These are phyloP conservation scores for Orchesella flavescens DNA, from an alignment of 2,888 invertebrate genomes.

Conservation along the genomic window DNA sequence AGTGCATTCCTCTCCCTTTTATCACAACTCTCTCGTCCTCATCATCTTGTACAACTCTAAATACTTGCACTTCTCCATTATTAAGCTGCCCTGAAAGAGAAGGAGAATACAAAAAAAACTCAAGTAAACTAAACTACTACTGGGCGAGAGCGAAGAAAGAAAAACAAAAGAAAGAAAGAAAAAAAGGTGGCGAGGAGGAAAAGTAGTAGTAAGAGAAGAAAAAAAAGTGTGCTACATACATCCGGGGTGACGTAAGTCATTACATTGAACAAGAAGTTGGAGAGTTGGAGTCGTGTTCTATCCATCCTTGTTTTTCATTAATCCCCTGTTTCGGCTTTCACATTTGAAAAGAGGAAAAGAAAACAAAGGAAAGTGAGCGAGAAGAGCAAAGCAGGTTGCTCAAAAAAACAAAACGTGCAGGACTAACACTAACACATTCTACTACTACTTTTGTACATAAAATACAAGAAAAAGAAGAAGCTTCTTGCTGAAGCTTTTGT, in stretches of 20 bases:
- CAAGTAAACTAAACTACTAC: too few relatives aligned
- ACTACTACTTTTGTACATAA: too few relatives aligned
- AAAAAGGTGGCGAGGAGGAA: not conserved
- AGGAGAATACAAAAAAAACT: not conserved
- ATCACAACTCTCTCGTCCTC: not conserved
- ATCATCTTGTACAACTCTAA: not conserved
- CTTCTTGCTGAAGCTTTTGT: not conserved
- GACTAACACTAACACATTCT: not conserved
- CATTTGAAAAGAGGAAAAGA: not conserved
- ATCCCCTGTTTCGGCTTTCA: constrained; percentile 1
- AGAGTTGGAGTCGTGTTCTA: not conserved
- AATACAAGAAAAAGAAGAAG: not conserved
- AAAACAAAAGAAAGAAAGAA: constrained; percentile 13
- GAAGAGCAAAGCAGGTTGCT: not conserved
- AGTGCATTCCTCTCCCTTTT: constrained; percentile 15
- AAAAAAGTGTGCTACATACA: not conserved
- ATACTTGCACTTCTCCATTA: not conserved
- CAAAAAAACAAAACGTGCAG: not conserved
- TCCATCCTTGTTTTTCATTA: constrained; percentile 21
- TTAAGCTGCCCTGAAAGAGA: not conserved
- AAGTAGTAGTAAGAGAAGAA: too few relatives aligned
- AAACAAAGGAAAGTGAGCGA: not conserved
- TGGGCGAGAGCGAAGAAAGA: constrained; percentile 3
- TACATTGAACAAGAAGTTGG: not conserved
- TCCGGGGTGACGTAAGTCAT: constrained; percentile 27